phyloP scores from a whole-genome alignment of 2,888 invertebrate genomes.

The Drosophila pseudotalamancana region DNA sequence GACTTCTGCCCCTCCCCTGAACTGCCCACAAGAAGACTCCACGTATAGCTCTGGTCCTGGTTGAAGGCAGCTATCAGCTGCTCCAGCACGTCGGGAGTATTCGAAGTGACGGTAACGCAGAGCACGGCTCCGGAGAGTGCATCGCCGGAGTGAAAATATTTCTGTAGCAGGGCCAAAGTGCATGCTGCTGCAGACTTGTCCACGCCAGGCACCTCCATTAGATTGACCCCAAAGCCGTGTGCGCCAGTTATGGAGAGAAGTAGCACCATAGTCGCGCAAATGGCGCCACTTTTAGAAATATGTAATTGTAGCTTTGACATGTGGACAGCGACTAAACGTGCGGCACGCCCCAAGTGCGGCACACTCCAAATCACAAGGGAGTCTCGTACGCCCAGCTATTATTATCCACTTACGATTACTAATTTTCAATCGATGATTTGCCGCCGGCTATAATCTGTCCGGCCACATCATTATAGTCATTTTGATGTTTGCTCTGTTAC shows the following conservation, averaged over 20 bases:
- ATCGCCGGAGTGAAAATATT: constrained; percentile 78
- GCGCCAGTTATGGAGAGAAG: constrained; percentile 28
- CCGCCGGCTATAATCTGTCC: constrained; percentile 2
- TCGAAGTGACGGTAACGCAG: constrained; percentile 60
- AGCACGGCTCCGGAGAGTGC: constrained; percentile 75
- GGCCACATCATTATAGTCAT: constrained; percentile 5
- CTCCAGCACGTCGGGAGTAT: constrained; percentile 52
- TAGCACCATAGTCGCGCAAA: constrained; percentile 13
- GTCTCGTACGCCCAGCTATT: constrained; percentile 43
- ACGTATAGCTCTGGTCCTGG: constrained; percentile 38
- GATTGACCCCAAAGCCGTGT: constrained; percentile 58
- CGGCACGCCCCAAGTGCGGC: constrained; percentile 33
- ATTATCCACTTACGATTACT: constrained; percentile 66
- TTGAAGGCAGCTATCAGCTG: constrained; percentile 65
- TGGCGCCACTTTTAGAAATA: not conserved
- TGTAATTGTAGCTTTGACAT: constrained; percentile 52
- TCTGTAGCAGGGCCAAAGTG: constrained; percentile 64
- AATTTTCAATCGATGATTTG: constrained; percentile 55
- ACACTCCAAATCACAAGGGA: constrained; percentile 41
- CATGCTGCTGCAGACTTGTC: constrained; percentile 63
- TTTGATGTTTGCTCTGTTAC: constrained; percentile 9
- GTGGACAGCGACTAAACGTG: constrained; percentile 45
- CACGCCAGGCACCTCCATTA: constrained; percentile 57
- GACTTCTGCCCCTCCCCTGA: constrained; percentile 7
- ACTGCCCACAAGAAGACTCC: constrained; percentile 68